Evolutionary conservation across 2,888 invertebrate genomes (phyloP), one percentile per base, ranked within the genome.

Genomic region (Calliphora vomitoria): DNA sequence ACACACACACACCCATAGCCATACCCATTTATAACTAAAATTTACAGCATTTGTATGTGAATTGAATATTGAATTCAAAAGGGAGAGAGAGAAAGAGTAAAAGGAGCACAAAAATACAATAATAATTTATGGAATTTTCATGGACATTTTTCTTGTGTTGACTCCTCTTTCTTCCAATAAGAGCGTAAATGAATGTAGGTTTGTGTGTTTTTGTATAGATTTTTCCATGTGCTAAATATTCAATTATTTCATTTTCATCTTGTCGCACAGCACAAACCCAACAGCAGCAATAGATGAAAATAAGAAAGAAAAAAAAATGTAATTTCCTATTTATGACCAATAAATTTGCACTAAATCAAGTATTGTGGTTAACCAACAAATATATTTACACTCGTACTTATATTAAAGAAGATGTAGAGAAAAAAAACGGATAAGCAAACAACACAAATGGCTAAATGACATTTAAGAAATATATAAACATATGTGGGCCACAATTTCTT

Each of bases 311-410:
- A 0, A 31, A 44, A 55, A 68, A 66, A 84, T 25, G 13, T 68
- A 79, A 66, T 82, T 76, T 82, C 53, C 62, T 71, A 60, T 76
- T 71, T 84, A 74, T 71, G 72, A 79, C 82, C 82, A 82, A 82
- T 82, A 76, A 76, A 82, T 76, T 76, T 76, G 50, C 60, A 62
- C 50, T 71, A 71, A 76, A 76, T 76, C 82, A 82, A 76, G 62
- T 62, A 68, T 60, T 82, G 58, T 69, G 58, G 53, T 25, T 58
- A 25, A 58, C 25, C 58, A 25, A 58, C 11, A 10, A 58, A 25
- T 25, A 58, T 13, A 58, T 58, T 25, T 11, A 13, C 11, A 20
- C 11, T 25, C 13, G 25, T 25, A n/a, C n/a, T n/a, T n/a, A 31
- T 58, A 58, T 58, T 58, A 25, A 25, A 58, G 13, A 11, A 25